phyloP scores from a whole-genome alignment of 2,888 invertebrate genomes.

The Lottia scabra region DNA sequence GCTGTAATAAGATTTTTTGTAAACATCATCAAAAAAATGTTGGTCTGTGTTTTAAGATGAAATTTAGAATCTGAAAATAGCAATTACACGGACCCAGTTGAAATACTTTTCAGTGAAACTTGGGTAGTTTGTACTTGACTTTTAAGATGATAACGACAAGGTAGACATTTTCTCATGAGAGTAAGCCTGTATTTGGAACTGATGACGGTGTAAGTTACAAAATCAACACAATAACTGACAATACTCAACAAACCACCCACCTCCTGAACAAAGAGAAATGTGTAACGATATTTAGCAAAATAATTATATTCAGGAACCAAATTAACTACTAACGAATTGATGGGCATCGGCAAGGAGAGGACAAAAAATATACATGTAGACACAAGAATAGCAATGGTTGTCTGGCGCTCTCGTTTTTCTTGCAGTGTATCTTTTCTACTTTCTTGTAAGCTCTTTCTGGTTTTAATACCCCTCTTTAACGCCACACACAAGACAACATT shows the following conservation, averaged over 20 bases:
- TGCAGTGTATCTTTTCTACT: no score
- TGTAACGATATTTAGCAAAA: not conserved
- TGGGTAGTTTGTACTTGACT: no score
- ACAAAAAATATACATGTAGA: not conserved
- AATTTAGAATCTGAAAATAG: no score
- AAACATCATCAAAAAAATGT: no score
- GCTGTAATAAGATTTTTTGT: no score
- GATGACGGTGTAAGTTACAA: not conserved
- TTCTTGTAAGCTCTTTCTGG: no score
- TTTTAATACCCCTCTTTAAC: no score
- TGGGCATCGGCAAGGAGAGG: constrained; percentile 1
- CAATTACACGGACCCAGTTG: no score
- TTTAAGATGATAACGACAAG: no score
- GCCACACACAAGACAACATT: no score
- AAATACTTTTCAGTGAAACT: no score
- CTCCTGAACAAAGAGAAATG: constrained; percentile 1
- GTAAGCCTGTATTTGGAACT: constrained; percentile 5
- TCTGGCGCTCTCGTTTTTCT: not conserved
- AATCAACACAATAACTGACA: constrained; percentile 4
- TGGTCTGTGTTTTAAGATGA: no score
- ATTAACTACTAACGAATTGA: not conserved
- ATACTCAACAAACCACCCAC: not conserved
- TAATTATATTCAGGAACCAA: not conserved
- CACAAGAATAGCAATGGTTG: not conserved
- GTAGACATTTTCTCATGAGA: not conserved